Evolutionary conservation across 2,797 vertebrate species (phyloP).

Genomic region (Dromococcyx pavoninus): DNA sequence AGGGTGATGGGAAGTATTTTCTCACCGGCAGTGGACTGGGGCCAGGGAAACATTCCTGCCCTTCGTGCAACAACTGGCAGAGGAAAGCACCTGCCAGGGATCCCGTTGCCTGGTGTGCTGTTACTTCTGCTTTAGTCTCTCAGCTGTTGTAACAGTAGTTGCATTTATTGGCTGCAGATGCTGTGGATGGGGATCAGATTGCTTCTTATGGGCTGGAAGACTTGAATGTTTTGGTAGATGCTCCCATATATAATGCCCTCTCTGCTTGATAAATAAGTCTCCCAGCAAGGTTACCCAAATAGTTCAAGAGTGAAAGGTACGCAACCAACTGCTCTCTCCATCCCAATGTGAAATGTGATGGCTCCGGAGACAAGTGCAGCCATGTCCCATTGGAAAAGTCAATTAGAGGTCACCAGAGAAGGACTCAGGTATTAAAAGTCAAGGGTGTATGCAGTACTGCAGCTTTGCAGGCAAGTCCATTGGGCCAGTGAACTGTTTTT

Average conservation of each 20-base stretch:
- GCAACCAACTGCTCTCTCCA: background rate
- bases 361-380: rapidly evolving
- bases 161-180: background rate
- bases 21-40: background rate
- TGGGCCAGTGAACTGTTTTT: background rate
- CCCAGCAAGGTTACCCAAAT: background rate
- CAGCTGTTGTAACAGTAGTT: slow-evolving; percentile 57
- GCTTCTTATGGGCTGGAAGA: slow-evolving; percentile 21
- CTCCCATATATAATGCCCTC: slow-evolving; percentile 43
- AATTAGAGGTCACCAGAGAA: background rate
- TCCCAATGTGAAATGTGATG: background rate
- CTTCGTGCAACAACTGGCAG: slow-evolving; percentile 6
- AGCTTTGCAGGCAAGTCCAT: background rate
- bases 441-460: background rate
- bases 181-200: background rate
- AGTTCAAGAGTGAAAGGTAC: background rate
- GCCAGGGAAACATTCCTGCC: slow-evolving; percentile 3
- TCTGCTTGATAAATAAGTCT: background rate
- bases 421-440: background rate
- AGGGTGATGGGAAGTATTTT: background rate
- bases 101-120: slow-evolving; percentile 23
- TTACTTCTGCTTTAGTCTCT: slow-evolving; percentile 41
- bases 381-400: background rate
- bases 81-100: slow-evolving; percentile 24
- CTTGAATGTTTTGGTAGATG: slow-evolving; percentile 14